Conservation (phyloP, 2,113 vertebrate genomes). For the Brachyhypopomus occidentalis region DNA sequence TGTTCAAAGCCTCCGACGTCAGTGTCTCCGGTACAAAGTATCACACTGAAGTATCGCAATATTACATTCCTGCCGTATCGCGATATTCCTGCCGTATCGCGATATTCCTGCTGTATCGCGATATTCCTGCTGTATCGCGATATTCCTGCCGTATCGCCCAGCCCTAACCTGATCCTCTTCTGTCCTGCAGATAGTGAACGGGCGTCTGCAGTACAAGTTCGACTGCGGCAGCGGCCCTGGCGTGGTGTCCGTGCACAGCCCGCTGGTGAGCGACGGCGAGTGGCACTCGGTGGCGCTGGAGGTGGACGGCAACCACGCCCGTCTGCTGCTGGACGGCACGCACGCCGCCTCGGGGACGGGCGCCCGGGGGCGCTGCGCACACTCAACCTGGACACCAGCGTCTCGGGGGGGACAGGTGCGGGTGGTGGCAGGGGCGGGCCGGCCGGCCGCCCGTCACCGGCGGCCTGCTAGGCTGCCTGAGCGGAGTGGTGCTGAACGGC, state of each 20-base stretch:
- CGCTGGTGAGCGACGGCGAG: conserved; percentile 90
- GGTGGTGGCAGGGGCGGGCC: conserved; percentile 72
- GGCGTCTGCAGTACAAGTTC: conserved; percentile 94
- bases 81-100: too few species aligned
- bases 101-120: too few species aligned
- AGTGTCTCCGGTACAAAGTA: too few species aligned
- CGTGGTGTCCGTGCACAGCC: conserved; percentile 92
- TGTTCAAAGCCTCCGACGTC: too few species aligned
- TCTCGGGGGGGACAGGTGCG: conserved; percentile 90
- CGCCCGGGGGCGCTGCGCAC: conserved; percentile 93
- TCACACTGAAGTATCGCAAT: too few species aligned
- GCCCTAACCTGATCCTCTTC: too few species aligned
- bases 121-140: too few species aligned
- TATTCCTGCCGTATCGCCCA: too few species aligned
- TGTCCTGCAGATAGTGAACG: conserved; percentile 85
- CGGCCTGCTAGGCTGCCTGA: conserved; percentile 92
- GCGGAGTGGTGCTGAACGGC: conserved; percentile 87
- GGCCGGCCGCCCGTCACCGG: conserved; percentile 77
- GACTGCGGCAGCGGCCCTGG: conserved; percentile 96
- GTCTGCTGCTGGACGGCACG: conserved; percentile 88
- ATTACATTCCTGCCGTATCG: too few species aligned
- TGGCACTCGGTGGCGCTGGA: conserved; percentile 91
- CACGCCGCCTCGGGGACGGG: conserved; percentile 92
- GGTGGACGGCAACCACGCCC: conserved; percentile 92
- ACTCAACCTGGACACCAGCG: conserved; percentile 88